Evolutionary conservation across 2,888 invertebrate genomes (phyloP), one percentile per base, ranked within the genome.

Genomic region (Plemyria rubiginata): DNA sequence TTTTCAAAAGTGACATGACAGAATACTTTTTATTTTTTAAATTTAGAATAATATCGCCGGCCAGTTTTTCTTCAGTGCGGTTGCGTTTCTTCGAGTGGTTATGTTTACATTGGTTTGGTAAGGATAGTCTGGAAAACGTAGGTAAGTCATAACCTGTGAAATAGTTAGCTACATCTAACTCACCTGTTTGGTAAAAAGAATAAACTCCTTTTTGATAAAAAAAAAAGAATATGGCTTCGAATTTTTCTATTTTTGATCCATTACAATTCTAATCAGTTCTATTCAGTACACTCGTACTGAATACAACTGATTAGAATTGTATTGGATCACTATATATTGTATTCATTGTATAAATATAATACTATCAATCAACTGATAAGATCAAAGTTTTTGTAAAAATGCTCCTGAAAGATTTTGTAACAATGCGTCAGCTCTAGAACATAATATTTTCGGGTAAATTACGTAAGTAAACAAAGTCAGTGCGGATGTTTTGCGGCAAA

Each of bases 401-500:
- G 36, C 1, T 38, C 16, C 45, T 45, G 45, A 45, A 45, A 45
- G 9, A 11, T 16, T 13, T 8, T 45, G 8, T 0, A 7, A 13
- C 8, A 8, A 4, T 15, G 32, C 36, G 3, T 11, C 9, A 43
- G 4, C 15, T 8, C 16, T 11, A 4, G 43, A 2, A 8, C 36
- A 11, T 13, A 43, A 16, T n/a, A n/a, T 4, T 8, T 45, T 45
- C 49, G 49, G 57, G 50, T 36, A 40, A 29, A 60, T 49, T 45
- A 64, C 64, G 65, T 65, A 65, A 65, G 65, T 65, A 65, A 65
- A 65, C 57, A 60, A 65, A 64, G 38, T 11, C n/a, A 22, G 41
- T 36, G 45, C 45, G 43, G 22, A 36, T 46, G 13, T 43, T 46
- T 38, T 38, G 22, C 45, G n/a, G 49, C 55, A 22, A 38, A 45